Base-by-base conservation (phyloP, 1,140 invertebrate species). In the Lasioglossum albipes region DNA sequence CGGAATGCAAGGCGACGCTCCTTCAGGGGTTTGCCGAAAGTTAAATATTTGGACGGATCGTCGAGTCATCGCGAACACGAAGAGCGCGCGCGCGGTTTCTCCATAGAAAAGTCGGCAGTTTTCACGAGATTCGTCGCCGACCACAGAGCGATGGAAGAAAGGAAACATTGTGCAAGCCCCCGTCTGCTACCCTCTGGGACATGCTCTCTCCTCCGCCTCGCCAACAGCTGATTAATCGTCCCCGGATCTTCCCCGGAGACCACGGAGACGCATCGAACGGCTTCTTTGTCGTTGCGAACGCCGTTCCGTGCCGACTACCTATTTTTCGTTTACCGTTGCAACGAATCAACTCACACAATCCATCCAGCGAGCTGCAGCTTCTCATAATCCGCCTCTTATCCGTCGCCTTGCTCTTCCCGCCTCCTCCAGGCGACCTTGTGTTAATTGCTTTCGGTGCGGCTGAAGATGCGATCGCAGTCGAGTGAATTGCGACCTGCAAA, bases 181-280 rank as follows among this genome's bases (percentile, higher is more conserved):
- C 87, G 84, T 42, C 70, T 36, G 79, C 45, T 79, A 76, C 89
- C 92, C 91, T 91, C 70, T 88, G 92, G 92, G 92, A 93, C 90
- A 83, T 78, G 85, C 85, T 88, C 90, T 92, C 90, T 92, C 90
- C 89, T 88, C 89, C 91, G 91, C 89, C 90, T 92, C 92, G 91
- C 93, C 92, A 93, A 93, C 93, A 93, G 91, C 92, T 93, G 93
- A 93, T 93, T 93, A 93, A 93, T 93, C 93, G 92, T 93, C 89
- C 36, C 89, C 89, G 84, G 85, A 89, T 82, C 85, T 59, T 91
- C 90, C 89, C 92, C 67, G 79, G 91, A 86, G 91, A 89, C 85
- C 88, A 85, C 85, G 84, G 84, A 85, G 83, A 89, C 91, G 91
- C 90, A 92, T 91, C 89, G 87, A 90, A 89, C 88, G 89, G 90